Evolutionary conservation across 2,888 invertebrate species (phyloP), one percentile per base, ranked within the genome.

Genomic region (Ormyrus thymus): DNA sequence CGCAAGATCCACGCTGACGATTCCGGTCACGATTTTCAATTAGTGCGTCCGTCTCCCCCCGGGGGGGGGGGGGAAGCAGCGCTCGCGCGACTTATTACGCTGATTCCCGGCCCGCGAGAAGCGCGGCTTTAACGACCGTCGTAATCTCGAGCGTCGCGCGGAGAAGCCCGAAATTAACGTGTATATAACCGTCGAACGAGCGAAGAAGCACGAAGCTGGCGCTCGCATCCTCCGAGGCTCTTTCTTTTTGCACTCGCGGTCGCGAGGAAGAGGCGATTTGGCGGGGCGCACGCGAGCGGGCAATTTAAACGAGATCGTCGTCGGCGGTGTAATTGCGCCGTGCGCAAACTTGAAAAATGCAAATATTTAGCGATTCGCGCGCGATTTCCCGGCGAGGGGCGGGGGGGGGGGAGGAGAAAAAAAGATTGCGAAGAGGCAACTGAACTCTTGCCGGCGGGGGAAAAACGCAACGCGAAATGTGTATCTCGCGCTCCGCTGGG

Each of bases 291-390:
- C 66, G 58, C 55, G 46, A 69, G 55, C 62, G 15, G 8, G 55
- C 48, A 8, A 76, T 76, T 76, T 48, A 43, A 76, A 76, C 68
- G n/a, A 48, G 43, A 71, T 51, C 43, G 15, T 43, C 51, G 46
- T 5, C 15, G 56, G n/a, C 59, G 29, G 51, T 43, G 55, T 75
- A 64, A 74, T 64, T 53, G 53, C 29, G 29, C 43, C 29, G 59
- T 4, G 46, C 56, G 43, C 45, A 4, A 56, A 55, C 48, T 69
- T 59, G 15, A 61, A 64, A 46, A 48, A 62, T 72, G 69, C 62
- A 70, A 77, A 76, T 77, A 70, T 62, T 75, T 78, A 29, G 6
- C 43, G 64, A 46, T 58, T 76, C 29, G 64, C 55, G 64, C 74
- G 73, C 66, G 74, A 65, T 77, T 78, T 82, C 78, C 68, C 78